phyloP scores from a whole-genome alignment of 2,888 invertebrate species.

The Drosophila leonis region DNA sequence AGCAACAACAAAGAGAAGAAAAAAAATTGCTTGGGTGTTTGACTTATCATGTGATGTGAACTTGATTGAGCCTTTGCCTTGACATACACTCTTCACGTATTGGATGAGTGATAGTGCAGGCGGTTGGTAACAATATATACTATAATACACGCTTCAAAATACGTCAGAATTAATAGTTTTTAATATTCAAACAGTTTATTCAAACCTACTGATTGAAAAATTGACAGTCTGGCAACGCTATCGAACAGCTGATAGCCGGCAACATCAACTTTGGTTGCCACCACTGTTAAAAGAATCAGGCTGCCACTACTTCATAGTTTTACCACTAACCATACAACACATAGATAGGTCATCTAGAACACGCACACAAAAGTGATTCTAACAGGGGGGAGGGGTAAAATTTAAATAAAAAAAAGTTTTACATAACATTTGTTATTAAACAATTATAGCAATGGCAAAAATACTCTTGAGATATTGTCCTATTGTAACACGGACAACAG shows the following conservation, averaged over 20 bases:
- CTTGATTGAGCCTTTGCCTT: slow-evolving; percentile 62
- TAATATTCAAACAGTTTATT: slow-evolving; percentile 9
- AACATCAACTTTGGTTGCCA: background rate
- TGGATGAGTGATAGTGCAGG: slow-evolving; percentile 43
- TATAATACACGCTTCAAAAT: background rate
- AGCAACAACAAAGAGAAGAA: slow-evolving; percentile 7
- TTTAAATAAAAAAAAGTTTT: too few relatives aligned
- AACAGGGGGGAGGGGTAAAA: too few relatives aligned
- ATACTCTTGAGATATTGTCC: slow-evolving; percentile 42
- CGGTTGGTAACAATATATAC: slow-evolving; percentile 50
- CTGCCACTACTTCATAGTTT: slow-evolving; percentile 25
- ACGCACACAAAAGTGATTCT: too few relatives aligned
- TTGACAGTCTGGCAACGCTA: slow-evolving; percentile 37
- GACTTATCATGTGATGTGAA: slow-evolving; percentile 66
- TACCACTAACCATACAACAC: too few relatives aligned
- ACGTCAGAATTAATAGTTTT: slow-evolving; percentile 28
- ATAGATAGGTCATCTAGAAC: too few relatives aligned
- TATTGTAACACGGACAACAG: slow-evolving; percentile 10
- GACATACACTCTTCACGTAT: slow-evolving; percentile 55
- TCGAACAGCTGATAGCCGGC: slow-evolving; percentile 52
- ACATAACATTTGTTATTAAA: slow-evolving; percentile 54
- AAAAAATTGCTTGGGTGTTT: slow-evolving; percentile 18
- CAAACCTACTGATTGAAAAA: slow-evolving; percentile 4
- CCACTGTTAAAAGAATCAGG: background rate
- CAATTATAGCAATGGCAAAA: background rate